phyloP scores from a whole-genome alignment of 2,888 invertebrate genomes.

The Lasiommata megera region DNA sequence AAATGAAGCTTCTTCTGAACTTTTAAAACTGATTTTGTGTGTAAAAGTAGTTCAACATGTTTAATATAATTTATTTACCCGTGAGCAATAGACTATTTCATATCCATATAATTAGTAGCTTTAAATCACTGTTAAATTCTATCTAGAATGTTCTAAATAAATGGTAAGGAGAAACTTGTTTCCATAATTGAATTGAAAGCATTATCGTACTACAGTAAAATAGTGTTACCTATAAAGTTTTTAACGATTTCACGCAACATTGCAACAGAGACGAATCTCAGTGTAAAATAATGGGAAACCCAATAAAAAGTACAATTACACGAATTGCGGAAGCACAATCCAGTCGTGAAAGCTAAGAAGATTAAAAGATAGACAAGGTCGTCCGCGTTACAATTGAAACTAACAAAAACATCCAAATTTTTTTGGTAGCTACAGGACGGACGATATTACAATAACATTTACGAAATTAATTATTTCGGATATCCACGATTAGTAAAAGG shows the following conservation, averaged over 20 bases:
- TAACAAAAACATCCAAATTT: constrained; percentile 5
- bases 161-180: no score
- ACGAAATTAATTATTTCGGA: constrained; percentile 18
- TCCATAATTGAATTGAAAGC: no score
- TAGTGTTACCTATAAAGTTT: not conserved
- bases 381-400: not conserved
- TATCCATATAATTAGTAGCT: no score
- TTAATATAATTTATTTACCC: no score
- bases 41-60: no score
- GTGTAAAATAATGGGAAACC: constrained; percentile 1
- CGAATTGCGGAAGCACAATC: constrained; percentile 8
- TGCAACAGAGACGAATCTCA: not conserved
- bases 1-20: no score
- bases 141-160: no score
- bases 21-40: no score
- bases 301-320: constrained; percentile 11
- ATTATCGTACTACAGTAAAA: no score
- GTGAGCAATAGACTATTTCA: no score
- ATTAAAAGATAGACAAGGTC: constrained; percentile 14
- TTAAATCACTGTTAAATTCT: no score
- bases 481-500: constrained; percentile 18
- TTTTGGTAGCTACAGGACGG: constrained; percentile 13
- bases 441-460: not conserved
- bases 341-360: constrained; percentile 9
- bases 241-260: not conserved